Evolutionary conservation across 2,888 invertebrate genomes (phyloP).

Genomic region (Folsomia candida): DNA sequence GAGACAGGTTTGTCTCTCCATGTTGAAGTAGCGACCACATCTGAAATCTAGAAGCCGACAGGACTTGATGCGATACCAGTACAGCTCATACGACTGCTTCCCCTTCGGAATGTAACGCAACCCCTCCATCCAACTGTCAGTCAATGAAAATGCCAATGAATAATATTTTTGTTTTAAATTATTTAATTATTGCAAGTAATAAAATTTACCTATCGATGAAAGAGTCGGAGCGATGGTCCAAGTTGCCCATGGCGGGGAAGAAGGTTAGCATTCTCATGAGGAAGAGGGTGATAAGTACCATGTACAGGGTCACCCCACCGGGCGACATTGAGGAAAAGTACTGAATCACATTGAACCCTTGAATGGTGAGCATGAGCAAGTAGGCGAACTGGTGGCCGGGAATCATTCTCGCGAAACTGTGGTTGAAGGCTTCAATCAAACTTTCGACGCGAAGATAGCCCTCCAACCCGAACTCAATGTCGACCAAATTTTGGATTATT

Average conservation of each 20-base stretch:
- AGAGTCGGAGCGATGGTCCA: slow-evolving; percentile 36
- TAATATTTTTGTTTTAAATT: too few relatives aligned
- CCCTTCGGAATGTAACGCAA: slow-evolving; percentile 37
- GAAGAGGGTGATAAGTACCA: slow-evolving; percentile 24
- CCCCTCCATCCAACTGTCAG: slow-evolving; percentile 42
- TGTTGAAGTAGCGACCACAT: slow-evolving; percentile 34
- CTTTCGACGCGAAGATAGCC: slow-evolving; percentile 34
- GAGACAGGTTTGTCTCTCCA: slow-evolving; percentile 34
- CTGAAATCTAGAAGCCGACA: slow-evolving; percentile 33
- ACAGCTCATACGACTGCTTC: slow-evolving; percentile 36
- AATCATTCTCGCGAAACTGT: slow-evolving; percentile 30
- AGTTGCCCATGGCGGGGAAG: slow-evolving; percentile 40
- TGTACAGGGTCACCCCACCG: slow-evolving; percentile 26
- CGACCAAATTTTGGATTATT: slow-evolving; percentile 34
- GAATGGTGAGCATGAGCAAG: slow-evolving; percentile 32
- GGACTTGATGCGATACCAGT: slow-evolving; percentile 37
- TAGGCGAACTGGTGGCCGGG: slow-evolving; percentile 37
- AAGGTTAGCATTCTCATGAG: slow-evolving; percentile 27
- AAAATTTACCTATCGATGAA: too few relatives aligned
- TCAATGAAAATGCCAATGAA: too few relatives aligned
- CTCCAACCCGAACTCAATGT: slow-evolving; percentile 38
- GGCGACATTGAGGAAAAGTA: slow-evolving; percentile 24
- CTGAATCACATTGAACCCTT: slow-evolving; percentile 33
- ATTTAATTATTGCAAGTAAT: too few relatives aligned
- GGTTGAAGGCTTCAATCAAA: slow-evolving; percentile 28